phyloP scores from a whole-genome alignment of 2,113 vertebrate species.

The Conger conger region DNA sequence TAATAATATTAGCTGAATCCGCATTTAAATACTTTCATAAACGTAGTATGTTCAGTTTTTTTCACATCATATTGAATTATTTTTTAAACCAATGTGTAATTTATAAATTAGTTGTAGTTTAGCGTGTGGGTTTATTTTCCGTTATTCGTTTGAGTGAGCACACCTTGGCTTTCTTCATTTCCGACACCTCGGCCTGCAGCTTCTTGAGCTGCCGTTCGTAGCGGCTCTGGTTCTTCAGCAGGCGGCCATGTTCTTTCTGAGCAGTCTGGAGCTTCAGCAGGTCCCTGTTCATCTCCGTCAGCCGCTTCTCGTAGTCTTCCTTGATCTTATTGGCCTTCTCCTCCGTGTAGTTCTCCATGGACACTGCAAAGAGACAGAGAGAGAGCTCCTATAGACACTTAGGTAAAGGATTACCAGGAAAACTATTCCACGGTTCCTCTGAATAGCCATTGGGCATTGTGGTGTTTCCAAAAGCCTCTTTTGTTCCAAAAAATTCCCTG shows the following conservation, averaged over 20 bases:
- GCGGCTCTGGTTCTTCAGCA: slow-evolving; percentile 93
- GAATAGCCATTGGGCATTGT: too few species aligned
- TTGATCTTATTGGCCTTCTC: slow-evolving; percentile 92
- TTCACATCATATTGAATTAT: too few species aligned
- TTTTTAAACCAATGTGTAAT: too few species aligned
- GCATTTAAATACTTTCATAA: too few species aligned
- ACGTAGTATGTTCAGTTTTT: too few species aligned
- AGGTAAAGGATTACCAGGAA: not conserved
- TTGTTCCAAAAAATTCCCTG: too few species aligned
- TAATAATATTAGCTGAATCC: too few species aligned
- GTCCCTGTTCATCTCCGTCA: slow-evolving; percentile 97
- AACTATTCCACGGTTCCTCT: not conserved
- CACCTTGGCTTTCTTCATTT: slow-evolving; percentile 99
- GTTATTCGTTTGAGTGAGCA: not conserved
- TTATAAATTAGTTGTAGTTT: too few species aligned
- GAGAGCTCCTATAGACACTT: not conserved
- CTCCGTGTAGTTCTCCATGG: slow-evolving; percentile 97
- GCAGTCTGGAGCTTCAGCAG: slow-evolving; percentile 90
- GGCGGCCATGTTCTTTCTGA: slow-evolving; percentile 89
- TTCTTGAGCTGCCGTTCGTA: slow-evolving; percentile 93
- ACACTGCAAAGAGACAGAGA: slow-evolving; percentile 55
- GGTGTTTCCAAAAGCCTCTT: too few species aligned
- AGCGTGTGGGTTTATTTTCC: too few species aligned
- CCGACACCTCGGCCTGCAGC: slow-evolving; percentile 86
- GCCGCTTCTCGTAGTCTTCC: slow-evolving; percentile 89